These are phyloP conservation scores for Mnemiopsis leidyi DNA, from an alignment of 37 sponge, comb jelly and placozoan species.

Conservation along the genomic window DNA sequence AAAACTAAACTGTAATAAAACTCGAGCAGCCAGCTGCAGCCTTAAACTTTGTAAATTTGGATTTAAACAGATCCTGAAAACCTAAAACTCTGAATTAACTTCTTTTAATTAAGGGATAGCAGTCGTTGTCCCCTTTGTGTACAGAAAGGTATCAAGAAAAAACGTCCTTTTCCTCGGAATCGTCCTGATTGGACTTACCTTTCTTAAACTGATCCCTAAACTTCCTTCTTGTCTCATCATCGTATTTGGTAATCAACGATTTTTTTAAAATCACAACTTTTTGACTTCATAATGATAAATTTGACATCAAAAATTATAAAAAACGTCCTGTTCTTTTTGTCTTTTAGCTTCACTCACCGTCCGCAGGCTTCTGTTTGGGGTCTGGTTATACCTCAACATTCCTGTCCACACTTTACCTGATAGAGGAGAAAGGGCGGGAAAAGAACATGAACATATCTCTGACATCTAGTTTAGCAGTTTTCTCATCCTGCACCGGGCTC, in stretches of 20 bases:
- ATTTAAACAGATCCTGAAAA: not conserved
- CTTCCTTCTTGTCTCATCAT: not conserved
- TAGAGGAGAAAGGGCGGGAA: not conserved
- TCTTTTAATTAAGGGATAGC: not conserved
- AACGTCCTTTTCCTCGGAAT: not conserved
- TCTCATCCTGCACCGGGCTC: not conserved
- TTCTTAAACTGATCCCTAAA: not conserved
- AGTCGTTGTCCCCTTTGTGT: not conserved
- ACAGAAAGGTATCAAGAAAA: not conserved
- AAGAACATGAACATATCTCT: not conserved
- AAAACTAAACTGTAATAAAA: no score
- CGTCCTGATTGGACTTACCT: not conserved
- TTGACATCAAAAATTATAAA: not conserved
- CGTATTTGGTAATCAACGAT: not conserved
- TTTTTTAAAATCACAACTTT: not conserved
- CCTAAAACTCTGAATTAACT: no score
- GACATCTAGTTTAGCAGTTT: not conserved
- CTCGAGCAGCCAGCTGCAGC: no score
- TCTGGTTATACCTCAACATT: not conserved
- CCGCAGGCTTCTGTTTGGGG: not conserved
- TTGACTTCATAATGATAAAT: not conserved
- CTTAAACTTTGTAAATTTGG: no score
- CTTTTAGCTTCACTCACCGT: not conserved
- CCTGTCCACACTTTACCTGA: not conserved
- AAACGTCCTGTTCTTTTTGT: not conserved